A percentile compares a stretch with the other conserved stretches of the same genome.
Evolutionary conservation across 2,888 invertebrate species (phyloP).

Genomic region (Drosophila siamana): DNA sequence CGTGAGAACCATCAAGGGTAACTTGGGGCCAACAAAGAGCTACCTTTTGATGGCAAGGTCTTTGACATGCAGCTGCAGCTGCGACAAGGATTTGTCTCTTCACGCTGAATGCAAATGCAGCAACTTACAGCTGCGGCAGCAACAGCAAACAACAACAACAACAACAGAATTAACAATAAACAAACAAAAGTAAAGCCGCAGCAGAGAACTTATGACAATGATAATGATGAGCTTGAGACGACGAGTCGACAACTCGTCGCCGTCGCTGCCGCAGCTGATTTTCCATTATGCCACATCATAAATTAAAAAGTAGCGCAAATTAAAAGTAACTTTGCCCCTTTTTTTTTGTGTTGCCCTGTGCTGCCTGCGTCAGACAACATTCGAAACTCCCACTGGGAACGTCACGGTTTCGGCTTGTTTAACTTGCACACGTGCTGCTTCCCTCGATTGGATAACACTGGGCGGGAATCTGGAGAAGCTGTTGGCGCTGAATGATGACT

Average conservation of each 20-base stretch:
- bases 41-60: slow-evolving; percentile 27
- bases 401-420: slow-evolving; percentile 21
- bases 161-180: slow-evolving; percentile 18
- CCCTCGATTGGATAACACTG: not conserved
- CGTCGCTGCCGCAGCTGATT: slow-evolving; percentile 35
- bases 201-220: slow-evolving; percentile 40
- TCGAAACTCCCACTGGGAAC: slow-evolving; percentile 18
- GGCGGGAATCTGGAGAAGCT: not conserved
- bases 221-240: slow-evolving; percentile 39
- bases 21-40: slow-evolving; percentile 15
- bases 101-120: slow-evolving; percentile 39
- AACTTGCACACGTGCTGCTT: slow-evolving; percentile 40
- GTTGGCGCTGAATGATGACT: not conserved
- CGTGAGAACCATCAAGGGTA: slow-evolving; percentile 14
- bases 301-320: slow-evolving; percentile 70
- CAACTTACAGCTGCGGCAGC: slow-evolving; percentile 34
- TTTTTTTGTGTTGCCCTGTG: not conserved
- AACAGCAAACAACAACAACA: too few relatives aligned
- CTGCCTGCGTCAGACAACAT: slow-evolving; percentile 7
- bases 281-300: slow-evolving; percentile 60
- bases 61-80: slow-evolving; percentile 39
- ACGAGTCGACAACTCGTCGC: not conserved
- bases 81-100: slow-evolving; percentile 27
- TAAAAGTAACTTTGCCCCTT: slow-evolving; percentile 30
- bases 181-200: slow-evolving; percentile 25